These are phyloP conservation scores for Vanessa cardui DNA, from an alignment of 2,888 invertebrate species.

Conservation along the genomic window DNA sequence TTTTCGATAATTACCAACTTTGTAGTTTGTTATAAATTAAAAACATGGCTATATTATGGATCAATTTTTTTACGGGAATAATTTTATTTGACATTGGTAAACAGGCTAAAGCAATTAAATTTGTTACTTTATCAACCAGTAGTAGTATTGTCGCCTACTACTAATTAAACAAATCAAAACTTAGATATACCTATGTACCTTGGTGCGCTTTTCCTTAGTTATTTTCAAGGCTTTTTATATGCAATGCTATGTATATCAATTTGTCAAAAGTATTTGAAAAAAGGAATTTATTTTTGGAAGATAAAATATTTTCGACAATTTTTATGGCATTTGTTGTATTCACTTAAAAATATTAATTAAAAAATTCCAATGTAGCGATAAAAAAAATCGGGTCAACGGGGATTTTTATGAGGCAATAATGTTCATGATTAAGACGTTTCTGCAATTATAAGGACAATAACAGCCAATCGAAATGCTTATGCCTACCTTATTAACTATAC, in stretches of 20 bases:
- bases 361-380: slow-evolving; percentile 25
- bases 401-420: slow-evolving; percentile 32
- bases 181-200: no score
- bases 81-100: neutral
- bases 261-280: no score
- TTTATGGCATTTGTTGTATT: slow-evolving; percentile 4
- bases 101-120: neutral
- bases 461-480: slow-evolving; percentile 18
- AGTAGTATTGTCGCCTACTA: no score
- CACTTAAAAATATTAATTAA: slow-evolving; percentile 20
- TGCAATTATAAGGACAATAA: slow-evolving; percentile 30
- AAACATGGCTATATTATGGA: neutral
- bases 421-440: slow-evolving; percentile 39
- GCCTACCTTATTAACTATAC: slow-evolving; percentile 27
- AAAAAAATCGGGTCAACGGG: slow-evolving; percentile 15
- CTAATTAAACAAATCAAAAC: no score
- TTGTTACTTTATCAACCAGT: no score
- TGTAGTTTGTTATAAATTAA: slow-evolving; percentile 15
- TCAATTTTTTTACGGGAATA: neutral
- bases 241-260: no score
- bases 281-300: no score
- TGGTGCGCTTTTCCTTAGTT: no score
- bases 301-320: neutral
- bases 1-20: slow-evolving; percentile 34
- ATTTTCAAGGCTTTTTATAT: no score